These are phyloP conservation scores for Exaiptasia diaphana DNA, from an alignment of 64 coral and sea anemone genomes.

Conservation along the genomic window DNA sequence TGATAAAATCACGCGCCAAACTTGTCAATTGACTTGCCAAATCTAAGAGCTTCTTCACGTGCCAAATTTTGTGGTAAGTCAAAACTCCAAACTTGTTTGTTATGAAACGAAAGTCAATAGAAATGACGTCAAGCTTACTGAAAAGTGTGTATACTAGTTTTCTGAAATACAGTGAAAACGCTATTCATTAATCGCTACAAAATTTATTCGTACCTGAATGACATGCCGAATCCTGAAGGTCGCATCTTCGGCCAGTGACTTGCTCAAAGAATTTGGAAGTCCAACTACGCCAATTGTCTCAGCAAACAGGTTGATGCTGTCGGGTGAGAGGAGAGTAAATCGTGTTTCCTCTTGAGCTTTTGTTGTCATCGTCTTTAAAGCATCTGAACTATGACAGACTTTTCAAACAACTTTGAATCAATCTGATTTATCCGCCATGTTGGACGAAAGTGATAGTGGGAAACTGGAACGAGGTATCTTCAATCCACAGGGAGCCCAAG, in stretches of 20 bases:
- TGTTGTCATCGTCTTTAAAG: neutral
- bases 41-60: too few species aligned
- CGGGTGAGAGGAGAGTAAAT: conserved; percentile 60
- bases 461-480: neutral
- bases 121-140: too few species aligned
- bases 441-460: neutral
- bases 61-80: too few species aligned
- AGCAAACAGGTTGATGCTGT: conserved; percentile 75
- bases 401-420: neutral
- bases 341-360: conserved; percentile 12
- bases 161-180: too few species aligned
- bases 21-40: too few species aligned
- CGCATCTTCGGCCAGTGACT: conserved; percentile 76
- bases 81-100: too few species aligned
- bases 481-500: conserved; percentile 1
- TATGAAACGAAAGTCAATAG: too few species aligned
- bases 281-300: conserved; percentile 55
- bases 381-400: too few species aligned
- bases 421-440: neutral
- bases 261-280: conserved; percentile 52
- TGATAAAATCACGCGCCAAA: too few species aligned
- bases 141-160: too few species aligned
- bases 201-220: conserved; percentile 67
- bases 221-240: conserved; percentile 83
- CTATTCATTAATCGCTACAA: neutral